Base-by-base conservation (phyloP, 2,113 vertebrate species). In the Xenopus tropicalis region DNA sequence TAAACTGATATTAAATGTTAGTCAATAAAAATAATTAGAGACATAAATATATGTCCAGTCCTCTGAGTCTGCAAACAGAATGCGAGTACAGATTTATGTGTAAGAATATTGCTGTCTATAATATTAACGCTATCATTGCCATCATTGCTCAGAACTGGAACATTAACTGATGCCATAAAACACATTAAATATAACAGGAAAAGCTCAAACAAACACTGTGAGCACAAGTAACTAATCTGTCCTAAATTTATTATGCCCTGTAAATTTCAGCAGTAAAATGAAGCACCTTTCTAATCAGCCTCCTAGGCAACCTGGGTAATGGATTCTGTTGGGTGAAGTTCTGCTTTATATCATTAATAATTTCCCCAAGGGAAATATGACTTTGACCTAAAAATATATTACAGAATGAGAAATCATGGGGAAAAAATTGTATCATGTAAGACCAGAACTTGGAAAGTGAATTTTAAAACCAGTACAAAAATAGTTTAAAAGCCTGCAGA, bases 351-450 rank as follows among this genome's bases (percentile, higher is more conserved):
- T 67, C 42, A 67, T 74, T 69, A 16, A 37, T 67, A 51, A 74
- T 68, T 67, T 68, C 44, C 64, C 61, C 56, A 74, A 74, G 72
- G 72, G 57, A 23, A 69, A 37, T 51, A 75, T 62, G 42, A 75
- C 65, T 68, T 69, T 75, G 65, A 69, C 72, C 72, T 68, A 43
- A 69, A 75, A 62, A 75, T 69, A 43, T 62, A 61, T 62, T 75
- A 69, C 44, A 52, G 23, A 48, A 42, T 56, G 59, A 69, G 64
- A 17, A 23, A 74, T 54, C 37, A 46, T 58, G 42, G 17, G 23
- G 61, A 61, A 51, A 51, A 46, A 24, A 66, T 67, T 67, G 21
- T 61, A 74, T 51, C 72, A 59, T 3, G 42, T 48, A 54, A 46
- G 71, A 22, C 58, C 52, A 48, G 22, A 67, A 67, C 37, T 63